Evolutionary conservation across 2,888 invertebrate genomes (phyloP).

Genomic region (Pterostichus madidus): DNA sequence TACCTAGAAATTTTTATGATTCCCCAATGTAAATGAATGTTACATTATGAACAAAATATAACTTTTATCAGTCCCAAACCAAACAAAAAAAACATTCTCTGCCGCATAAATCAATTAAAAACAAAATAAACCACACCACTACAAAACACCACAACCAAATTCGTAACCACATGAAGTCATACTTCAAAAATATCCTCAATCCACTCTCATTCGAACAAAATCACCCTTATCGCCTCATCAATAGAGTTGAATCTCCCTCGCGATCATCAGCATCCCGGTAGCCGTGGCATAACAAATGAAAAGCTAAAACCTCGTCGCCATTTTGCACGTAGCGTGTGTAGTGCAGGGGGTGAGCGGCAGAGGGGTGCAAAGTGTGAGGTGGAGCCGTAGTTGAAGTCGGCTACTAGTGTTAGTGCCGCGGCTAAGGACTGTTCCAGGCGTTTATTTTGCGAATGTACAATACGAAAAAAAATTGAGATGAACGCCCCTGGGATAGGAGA

Average conservation of each 20-base stretch:
- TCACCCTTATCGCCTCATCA: neutral
- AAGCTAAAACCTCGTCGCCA: constrained; percentile 15
- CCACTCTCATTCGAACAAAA: neutral
- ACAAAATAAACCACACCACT: neutral
- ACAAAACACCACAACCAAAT: neutral
- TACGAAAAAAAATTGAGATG: constrained; percentile 23
- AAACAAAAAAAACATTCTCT: neutral
- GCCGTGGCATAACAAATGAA: constrained; percentile 25
- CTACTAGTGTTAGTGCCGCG: constrained; percentile 35
- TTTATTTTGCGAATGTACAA: constrained; percentile 13
- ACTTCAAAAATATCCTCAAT: constrained; percentile 25
- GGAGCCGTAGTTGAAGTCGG: constrained; percentile 38
- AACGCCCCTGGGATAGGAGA: neutral
- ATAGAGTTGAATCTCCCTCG: neutral
- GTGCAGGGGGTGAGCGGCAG: constrained; percentile 11
- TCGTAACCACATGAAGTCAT: constrained; percentile 16
- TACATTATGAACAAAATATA: no score
- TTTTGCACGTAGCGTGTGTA: constrained; percentile 8
- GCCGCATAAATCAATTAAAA: constrained; percentile 12
- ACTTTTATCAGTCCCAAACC: neutral
- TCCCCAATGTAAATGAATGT: no score
- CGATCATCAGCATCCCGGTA: constrained; percentile 3
- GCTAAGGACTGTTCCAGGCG: neutral
- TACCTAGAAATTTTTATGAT: no score
- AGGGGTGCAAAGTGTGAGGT: constrained; percentile 28